Percentiles rank a stretch among this genome's conserved stretches.
Conservation (phyloP, 2,888 invertebrate species). For the Acanthosepion pharaonis region DNA sequence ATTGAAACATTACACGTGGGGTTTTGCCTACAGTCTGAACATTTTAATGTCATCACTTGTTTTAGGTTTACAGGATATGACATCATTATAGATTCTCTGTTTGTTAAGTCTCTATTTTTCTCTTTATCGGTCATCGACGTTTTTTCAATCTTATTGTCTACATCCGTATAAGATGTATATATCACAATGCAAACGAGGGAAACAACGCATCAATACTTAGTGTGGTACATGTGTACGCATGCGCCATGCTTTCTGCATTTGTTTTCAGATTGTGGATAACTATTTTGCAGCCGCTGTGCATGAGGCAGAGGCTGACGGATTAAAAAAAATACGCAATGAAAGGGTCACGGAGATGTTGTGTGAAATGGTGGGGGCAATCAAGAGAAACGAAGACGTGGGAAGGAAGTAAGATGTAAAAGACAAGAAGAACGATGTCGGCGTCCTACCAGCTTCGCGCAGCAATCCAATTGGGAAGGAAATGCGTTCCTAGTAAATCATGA, state of each 20-base stretch:
- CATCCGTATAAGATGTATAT: too few relatives aligned
- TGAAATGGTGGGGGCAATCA: not conserved
- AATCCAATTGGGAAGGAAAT: not conserved
- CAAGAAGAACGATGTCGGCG: not conserved
- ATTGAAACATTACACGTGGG: too few relatives aligned
- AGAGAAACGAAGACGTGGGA: not conserved
- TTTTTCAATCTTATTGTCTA: too few relatives aligned
- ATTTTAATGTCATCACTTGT: too few relatives aligned
- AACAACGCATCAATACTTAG: not conserved
- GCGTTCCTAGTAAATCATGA: slow-evolving; percentile 33
- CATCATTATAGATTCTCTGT: too few relatives aligned
- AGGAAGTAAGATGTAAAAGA: not conserved
- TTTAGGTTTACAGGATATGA: too few relatives aligned
- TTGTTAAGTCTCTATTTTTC: too few relatives aligned
- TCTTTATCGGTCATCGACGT: too few relatives aligned
- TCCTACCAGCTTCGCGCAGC: not conserved
- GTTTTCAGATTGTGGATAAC: not conserved
- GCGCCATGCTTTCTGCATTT: not conserved
- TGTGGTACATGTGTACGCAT: not conserved
- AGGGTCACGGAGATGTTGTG: not conserved
- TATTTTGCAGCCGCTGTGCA: not conserved
- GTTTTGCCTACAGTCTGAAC: too few relatives aligned
- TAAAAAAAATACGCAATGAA: not conserved
- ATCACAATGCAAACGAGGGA: too few relatives aligned
- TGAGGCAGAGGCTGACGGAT: not conserved